A percentile compares a stretch with the other conserved stretches of the same genome.
These are phyloP conservation scores for Platyrinchus mystaceus DNA, from an alignment of 2,797 vertebrate species.

Conservation along the genomic window DNA sequence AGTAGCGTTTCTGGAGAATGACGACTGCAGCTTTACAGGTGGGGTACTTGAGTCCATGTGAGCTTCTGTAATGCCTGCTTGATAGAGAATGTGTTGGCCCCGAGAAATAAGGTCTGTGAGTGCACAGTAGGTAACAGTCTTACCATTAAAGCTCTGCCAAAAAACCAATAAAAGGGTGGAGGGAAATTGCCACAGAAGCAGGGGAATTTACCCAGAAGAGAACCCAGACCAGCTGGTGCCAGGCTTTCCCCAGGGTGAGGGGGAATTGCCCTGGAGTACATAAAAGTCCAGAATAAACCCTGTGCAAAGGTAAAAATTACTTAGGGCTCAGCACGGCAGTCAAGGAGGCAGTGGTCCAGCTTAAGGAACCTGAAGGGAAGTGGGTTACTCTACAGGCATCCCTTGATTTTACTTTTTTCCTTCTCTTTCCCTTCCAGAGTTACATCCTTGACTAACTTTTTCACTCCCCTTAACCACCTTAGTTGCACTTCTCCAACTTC, in stretches of 20 bases:
- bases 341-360: too few species aligned
- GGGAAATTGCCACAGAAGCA: neutral
- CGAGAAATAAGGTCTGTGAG: neutral
- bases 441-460: neutral
- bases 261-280: neutral
- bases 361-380: neutral
- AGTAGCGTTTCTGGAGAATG: neutral
- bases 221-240: neutral
- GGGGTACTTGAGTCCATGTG: rapidly evolving
- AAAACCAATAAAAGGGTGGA: neutral
- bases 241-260: neutral
- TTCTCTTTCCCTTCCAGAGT: neutral
- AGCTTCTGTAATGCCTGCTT: neutral
- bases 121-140: neutral
- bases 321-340: too few species aligned
- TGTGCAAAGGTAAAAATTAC: neutral
- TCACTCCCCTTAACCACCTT: neutral
- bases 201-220: neutral
- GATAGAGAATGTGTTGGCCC: too few species aligned
- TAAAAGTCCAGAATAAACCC: neutral
- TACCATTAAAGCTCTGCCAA: neutral
- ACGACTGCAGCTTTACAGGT: neutral
- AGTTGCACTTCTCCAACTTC: neutral
- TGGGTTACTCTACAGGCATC: neutral
- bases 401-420: neutral